phyloP scores from a whole-genome alignment of 1,140 invertebrate genomes.

The Magallana angulata region DNA sequence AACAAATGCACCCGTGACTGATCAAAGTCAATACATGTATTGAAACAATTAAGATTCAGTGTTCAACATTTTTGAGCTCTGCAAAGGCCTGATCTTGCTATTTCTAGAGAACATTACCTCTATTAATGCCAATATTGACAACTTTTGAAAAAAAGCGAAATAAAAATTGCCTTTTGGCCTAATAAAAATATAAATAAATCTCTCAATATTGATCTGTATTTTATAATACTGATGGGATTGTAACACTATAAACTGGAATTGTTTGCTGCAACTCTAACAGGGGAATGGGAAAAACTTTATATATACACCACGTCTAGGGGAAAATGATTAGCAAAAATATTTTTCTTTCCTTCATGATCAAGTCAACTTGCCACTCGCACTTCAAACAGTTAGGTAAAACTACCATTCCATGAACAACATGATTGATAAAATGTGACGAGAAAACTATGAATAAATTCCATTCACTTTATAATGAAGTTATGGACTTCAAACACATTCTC shows the following conservation, averaged over 20 bases:
- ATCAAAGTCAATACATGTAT: background rate
- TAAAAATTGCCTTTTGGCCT: background rate
- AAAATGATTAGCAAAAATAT: constrained; percentile 35
- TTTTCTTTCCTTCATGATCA: constrained; percentile 3
- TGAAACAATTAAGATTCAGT: background rate
- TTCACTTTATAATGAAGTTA: constrained; percentile 32
- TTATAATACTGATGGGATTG: background rate
- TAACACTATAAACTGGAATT: background rate
- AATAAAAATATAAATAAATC: background rate
- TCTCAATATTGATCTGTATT: background rate
- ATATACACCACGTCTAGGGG: constrained; percentile 26
- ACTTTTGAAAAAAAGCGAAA: constrained; percentile 15
- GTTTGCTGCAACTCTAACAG: background rate
- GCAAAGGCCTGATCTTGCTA: background rate
- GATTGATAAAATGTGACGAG: background rate
- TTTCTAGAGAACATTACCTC: background rate
- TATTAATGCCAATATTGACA: background rate
- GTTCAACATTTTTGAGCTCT: background rate
- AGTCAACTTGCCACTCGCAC: constrained; percentile 20
- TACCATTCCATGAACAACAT: background rate
- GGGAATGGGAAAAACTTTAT: background rate
- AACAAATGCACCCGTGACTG: constrained; percentile 22
- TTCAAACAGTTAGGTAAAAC: constrained; percentile 15
- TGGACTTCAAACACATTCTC: constrained; percentile 12
- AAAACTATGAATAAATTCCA: constrained; percentile 12